Base-by-base conservation (phyloP, 1,140 invertebrate genomes). In the Arctopsyche grandis region DNA sequence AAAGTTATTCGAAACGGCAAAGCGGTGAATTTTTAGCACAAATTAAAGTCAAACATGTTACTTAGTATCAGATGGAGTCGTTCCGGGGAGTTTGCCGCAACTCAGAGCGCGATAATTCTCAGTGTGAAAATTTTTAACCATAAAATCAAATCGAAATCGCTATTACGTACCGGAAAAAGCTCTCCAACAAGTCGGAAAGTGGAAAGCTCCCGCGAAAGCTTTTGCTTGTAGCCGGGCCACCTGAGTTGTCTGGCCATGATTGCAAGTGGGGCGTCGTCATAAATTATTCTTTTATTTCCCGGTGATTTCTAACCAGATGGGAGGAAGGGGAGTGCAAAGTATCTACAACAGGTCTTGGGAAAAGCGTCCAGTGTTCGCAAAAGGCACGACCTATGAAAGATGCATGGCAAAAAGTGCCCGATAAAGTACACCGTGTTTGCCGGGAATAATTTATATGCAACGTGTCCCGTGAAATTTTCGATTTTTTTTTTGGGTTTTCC, bases 271-370 rank as follows among this genome's bases (percentile, higher is more conserved):
- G 75, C 69, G 71, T 38, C 14, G 22, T 71, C 80, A 81, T 79
- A 77, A 81, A 81, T 81, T 79, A 81, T 81, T 81, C 71, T 79
- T 79, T 79, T 81, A 81, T 81, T 79, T 79, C 26, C 56, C 77
- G 77, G 76, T 79, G 80, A 79, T 66, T 66, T 66, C 60, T 76
- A 58, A 38, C 52, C 26, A 43, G 69, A 14, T 1, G 14, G 21
- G 63, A 7, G 63, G 21, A 38, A 38, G 7, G 29, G 29, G 29
- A 38, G 29, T 38, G 7, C 29, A 4, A n/a, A n/a, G n/a, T n/a
- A n/a, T 38, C 3, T 7, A 38, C 29, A 38, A 38, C 29, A 38
- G 7, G 29, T 38, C 29, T 38, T 38, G 29, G 29, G 29, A 38
- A 38, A 38, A 38, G 7, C 29, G 29, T 7, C 29, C 7, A 38